Percentiles rank a stretch among this genome's conserved stretches.
Conservation (phyloP, 2,888 invertebrate species). For the Camptogramma bilineatum region DNA sequence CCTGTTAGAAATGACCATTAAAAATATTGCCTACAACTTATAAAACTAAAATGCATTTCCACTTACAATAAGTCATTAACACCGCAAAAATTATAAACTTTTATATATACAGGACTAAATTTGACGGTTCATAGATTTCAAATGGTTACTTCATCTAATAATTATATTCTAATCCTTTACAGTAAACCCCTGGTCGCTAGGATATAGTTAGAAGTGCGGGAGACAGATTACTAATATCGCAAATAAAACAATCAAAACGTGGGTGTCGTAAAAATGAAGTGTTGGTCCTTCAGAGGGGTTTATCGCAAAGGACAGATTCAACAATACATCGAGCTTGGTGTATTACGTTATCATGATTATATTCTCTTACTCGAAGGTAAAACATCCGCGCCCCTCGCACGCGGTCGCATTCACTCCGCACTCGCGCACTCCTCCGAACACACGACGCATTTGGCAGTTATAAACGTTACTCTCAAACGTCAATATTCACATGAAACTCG, state of each 20-base stretch:
- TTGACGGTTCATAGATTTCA: constrained; percentile 74
- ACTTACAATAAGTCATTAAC: constrained; percentile 79
- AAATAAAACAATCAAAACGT: constrained; percentile 53
- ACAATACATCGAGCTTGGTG: constrained; percentile 77
- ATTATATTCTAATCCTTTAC: constrained; percentile 65
- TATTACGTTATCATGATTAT: constrained; percentile 78
- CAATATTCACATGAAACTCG: constrained; percentile 77
- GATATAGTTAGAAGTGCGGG: constrained; percentile 64
- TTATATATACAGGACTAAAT: constrained; percentile 82
- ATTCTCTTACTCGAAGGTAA: constrained; percentile 74
- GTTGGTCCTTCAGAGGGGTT: constrained; percentile 70
- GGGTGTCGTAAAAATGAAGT: constrained; percentile 60
- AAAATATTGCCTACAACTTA: constrained; percentile 85
- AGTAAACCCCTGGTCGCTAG: constrained; percentile 65
- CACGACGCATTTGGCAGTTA: constrained; percentile 81
- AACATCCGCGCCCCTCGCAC: constrained; percentile 52
- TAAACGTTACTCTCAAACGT: constrained; percentile 65
- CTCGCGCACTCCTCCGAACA: constrained; percentile 43
- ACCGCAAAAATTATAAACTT: constrained; percentile 80
- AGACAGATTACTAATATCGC: constrained; percentile 54
- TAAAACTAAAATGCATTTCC: constrained; percentile 84
- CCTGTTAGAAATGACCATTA: constrained; percentile 80
- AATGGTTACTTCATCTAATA: constrained; percentile 71
- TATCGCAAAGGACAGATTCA: constrained; percentile 66
- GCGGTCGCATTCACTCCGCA: constrained; percentile 13